Percentiles rank a stretch among this genome's conserved stretches.
Evolutionary conservation across 2,797 vertebrate genomes (phyloP).

Genomic region (Steatocranus sp.): DNA sequence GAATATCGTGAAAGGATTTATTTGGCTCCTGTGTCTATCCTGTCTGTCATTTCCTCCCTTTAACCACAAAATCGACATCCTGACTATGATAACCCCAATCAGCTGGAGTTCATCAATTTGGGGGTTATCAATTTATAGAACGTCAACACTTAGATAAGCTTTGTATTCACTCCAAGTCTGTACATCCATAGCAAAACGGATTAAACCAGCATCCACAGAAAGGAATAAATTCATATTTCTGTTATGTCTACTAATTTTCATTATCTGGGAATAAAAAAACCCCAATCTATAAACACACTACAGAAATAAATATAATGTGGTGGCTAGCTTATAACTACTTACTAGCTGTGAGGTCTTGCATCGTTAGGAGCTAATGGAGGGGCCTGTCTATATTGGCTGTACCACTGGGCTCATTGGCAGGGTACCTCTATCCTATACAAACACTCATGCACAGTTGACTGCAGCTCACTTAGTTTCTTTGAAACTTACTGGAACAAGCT

Average conservation of each 20-base stretch:
- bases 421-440: not conserved
- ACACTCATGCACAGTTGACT: conserved; percentile 22
- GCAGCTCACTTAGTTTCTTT: not conserved
- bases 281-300: not conserved
- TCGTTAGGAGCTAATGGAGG: conserved; percentile 57
- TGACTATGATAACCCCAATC: conserved; percentile 20
- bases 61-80: conserved; percentile 18
- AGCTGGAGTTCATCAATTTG: not conserved
- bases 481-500: not conserved
- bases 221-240: not conserved
- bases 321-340: conserved; percentile 16
- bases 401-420: conserved; percentile 17
- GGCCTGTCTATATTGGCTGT: conserved; percentile 53
- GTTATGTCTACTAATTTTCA: not conserved
- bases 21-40: conserved; percentile 25
- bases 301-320: not conserved
- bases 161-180: conserved; percentile 1
- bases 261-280: not conserved
- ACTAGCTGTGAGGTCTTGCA: conserved; percentile 43
- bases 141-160: conserved; percentile 20
- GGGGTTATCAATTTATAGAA: conserved; percentile 1
- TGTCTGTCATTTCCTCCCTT: conserved; percentile 37
- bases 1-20: conserved; percentile 2
- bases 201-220: not conserved
- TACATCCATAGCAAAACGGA: not conserved